Percentiles rank a stretch among this genome's conserved stretches.
These are phyloP conservation scores for Scomber scombrus DNA, from an alignment of 2,113 vertebrate genomes.

Conservation along the genomic window DNA sequence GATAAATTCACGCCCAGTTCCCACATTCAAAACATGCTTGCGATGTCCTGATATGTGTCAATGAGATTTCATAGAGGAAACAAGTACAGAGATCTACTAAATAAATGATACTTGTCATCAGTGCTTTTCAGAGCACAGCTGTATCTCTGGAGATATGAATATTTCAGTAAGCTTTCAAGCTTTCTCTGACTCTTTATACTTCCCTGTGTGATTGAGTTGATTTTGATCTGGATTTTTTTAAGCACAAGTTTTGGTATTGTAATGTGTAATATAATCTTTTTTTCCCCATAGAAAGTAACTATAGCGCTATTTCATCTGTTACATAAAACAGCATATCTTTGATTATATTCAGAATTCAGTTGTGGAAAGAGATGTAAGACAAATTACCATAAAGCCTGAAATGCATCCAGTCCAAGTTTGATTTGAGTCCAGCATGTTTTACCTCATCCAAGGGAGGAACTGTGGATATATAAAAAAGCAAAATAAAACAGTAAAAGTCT, in stretches of 20 bases:
- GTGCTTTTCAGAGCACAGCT: slow-evolving; percentile 60
- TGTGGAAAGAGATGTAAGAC: not conserved
- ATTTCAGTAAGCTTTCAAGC: slow-evolving; percentile 55
- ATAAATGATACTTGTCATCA: slow-evolving; percentile 72
- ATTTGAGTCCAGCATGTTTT: slow-evolving; percentile 24
- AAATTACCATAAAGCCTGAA: not conserved
- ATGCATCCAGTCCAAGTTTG: not conserved
- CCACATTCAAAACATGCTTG: slow-evolving; percentile 39
- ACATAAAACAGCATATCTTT: not conserved
- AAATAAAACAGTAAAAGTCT: slow-evolving; percentile 40
- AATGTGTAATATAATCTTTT: slow-evolving; percentile 17
- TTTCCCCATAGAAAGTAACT: slow-evolving; percentile 15
- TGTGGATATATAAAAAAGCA: slow-evolving; percentile 43
- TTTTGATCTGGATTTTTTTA: slow-evolving; percentile 28
- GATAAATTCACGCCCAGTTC: slow-evolving; percentile 41
- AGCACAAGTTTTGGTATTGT: not conserved
- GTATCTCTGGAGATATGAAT: slow-evolving; percentile 53
- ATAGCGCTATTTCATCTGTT: not conserved
- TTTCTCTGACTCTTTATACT: not conserved
- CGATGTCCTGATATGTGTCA: slow-evolving; percentile 63
- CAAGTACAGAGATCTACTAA: slow-evolving; percentile 42
- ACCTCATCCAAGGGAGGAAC: slow-evolving; percentile 12
- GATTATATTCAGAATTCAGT: not conserved
- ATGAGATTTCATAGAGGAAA: slow-evolving; percentile 54
- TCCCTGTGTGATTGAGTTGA: slow-evolving; percentile 12